A percentile compares a stretch with the other conserved stretches of the same genome.
phyloP scores from a whole-genome alignment of 2,797 vertebrate genomes.

The Sebastes itinus region DNA sequence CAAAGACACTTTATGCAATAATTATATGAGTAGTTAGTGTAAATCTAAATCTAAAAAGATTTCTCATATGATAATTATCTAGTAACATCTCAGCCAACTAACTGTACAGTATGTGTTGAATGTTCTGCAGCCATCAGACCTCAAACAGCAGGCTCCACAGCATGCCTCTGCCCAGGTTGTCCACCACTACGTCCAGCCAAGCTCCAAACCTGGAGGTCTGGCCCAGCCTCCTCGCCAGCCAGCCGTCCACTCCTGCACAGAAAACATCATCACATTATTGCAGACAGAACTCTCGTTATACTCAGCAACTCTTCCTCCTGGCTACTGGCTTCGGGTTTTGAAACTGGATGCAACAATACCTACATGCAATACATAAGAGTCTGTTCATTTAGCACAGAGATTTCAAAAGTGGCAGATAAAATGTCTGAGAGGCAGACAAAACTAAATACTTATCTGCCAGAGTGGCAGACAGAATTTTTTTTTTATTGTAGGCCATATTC shows the following conservation, averaged over 20 bases:
- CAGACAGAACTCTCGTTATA: background rate
- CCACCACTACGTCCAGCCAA: conserved; percentile 80
- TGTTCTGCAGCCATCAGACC: conserved; percentile 43
- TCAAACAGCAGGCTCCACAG: conserved; percentile 75
- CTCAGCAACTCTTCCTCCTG: background rate
- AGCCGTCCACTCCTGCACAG: conserved; percentile 72
- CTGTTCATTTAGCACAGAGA: background rate
- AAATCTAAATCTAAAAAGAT: background rate
- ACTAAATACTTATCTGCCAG: too few species aligned
- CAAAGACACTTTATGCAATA: background rate
- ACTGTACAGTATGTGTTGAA: background rate
- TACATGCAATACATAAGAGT: background rate
- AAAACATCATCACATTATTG: background rate
- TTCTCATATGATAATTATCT: background rate
- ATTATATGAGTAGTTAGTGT: background rate
- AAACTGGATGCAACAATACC: background rate
- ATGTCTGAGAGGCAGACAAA: too few species aligned
- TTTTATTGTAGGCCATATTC: background rate
- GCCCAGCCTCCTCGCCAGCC: conserved; percentile 67
- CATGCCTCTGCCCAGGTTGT: conserved; percentile 78
- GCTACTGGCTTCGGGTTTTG: background rate
- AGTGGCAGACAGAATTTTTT: too few species aligned
- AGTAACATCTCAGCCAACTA: background rate
- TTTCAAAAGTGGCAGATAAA: too few species aligned
- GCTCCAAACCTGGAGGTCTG: conserved; percentile 79